Evolutionary conservation across 2,888 invertebrate genomes (phyloP).

Genomic region (Caenorhabditis virilis): DNA sequence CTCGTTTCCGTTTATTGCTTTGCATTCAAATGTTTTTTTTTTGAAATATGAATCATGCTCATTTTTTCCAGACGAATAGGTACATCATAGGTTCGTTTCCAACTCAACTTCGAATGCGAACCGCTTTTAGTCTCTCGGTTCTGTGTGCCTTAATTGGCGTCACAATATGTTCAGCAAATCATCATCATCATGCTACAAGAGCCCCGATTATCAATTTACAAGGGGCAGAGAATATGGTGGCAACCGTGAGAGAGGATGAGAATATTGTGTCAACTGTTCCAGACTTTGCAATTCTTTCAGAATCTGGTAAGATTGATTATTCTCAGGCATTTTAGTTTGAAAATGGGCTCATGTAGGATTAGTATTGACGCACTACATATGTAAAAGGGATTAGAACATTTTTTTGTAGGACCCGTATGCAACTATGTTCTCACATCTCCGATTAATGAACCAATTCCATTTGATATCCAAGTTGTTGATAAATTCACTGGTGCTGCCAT

Average conservation of each 20-base stretch:
- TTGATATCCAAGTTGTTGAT: constrained; percentile 61
- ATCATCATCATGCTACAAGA: constrained; percentile 34
- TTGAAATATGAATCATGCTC: too few relatives aligned
- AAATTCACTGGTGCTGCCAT: constrained; percentile 60
- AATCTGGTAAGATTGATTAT: constrained; percentile 56
- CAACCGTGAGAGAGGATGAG: constrained; percentile 64
- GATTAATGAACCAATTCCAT: constrained; percentile 50
- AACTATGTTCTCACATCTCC: constrained; percentile 55
- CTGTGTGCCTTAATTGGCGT: neutral
- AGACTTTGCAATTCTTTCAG: constrained; percentile 58
- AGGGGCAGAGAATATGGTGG: constrained; percentile 63
- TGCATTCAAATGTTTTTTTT: too few relatives aligned
- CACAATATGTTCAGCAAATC: constrained; percentile 6
- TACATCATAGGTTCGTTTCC: too few relatives aligned
- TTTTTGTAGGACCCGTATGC: constrained; percentile 63
- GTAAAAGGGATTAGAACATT: neutral
- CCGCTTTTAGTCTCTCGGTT: constrained; percentile 7
- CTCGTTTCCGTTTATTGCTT: too few relatives aligned
- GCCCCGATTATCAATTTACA: constrained; percentile 63
- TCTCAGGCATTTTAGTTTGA: too few relatives aligned
- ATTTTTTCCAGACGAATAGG: too few relatives aligned
- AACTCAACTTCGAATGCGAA: constrained; percentile 35
- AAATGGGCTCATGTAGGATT: neutral
- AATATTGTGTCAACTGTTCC: constrained; percentile 62
- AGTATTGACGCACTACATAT: neutral